phyloP scores from a whole-genome alignment of 2,888 invertebrate genomes.

The Spilarctia lutea region DNA sequence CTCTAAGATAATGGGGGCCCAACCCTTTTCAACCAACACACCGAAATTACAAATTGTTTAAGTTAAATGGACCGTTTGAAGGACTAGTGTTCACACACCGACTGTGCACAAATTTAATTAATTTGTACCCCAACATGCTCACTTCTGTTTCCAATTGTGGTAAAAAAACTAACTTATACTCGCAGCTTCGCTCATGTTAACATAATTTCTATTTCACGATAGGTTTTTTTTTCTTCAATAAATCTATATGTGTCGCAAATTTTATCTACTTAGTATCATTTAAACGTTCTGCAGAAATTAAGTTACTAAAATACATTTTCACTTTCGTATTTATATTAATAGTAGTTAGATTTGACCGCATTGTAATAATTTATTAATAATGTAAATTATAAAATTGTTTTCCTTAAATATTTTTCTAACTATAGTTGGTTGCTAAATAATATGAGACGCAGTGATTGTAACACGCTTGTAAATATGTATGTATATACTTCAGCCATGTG shows the following conservation, averaged over 20 bases:
- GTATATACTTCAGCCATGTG: constrained; percentile 61
- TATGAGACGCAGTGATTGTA: constrained; percentile 18
- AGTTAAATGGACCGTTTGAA: constrained; percentile 52
- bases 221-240: not conserved
- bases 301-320: not conserved
- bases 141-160: not conserved
- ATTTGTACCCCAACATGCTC: constrained; percentile 22
- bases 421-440: not conserved
- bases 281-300: not conserved
- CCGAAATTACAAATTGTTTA: constrained; percentile 58
- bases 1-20: constrained; percentile 54
- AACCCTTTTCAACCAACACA: constrained; percentile 59
- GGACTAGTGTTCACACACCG: constrained; percentile 42
- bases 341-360: not conserved
- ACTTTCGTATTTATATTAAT: not conserved
- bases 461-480: constrained; percentile 64
- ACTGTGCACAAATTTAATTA: constrained; percentile 48
- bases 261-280: not conserved
- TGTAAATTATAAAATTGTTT: not conserved
- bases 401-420: not conserved
- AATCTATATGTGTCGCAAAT: not conserved
- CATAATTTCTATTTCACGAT: no score
- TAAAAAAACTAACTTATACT: not conserved
- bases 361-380: not conserved
- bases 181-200: not conserved